These are phyloP conservation scores for Neria commutata DNA, from an alignment of 2,888 invertebrate species.

Conservation along the genomic window DNA sequence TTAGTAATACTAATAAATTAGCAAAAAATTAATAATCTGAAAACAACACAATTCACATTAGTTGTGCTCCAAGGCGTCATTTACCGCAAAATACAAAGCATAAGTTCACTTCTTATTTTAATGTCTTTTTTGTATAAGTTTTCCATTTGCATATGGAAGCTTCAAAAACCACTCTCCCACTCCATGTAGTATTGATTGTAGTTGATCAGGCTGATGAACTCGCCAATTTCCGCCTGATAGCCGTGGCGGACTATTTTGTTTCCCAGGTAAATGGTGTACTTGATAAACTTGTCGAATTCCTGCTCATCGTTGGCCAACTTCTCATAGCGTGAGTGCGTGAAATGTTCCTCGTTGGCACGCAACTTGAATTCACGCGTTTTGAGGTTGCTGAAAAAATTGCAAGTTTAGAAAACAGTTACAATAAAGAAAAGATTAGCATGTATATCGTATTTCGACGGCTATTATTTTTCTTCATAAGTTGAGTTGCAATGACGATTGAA, in stretches of 20 bases:
- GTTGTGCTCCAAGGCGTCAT: no score
- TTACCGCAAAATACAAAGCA: no score
- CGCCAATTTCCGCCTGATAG: constrained; percentile 60
- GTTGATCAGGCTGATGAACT: constrained; percentile 59
- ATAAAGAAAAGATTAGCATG: not conserved
- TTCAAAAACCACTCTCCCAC: no score
- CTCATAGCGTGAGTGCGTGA: constrained; percentile 56
- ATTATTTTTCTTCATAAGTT: not conserved
- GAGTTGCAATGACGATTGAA: not conserved
- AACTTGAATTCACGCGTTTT: constrained; percentile 51
- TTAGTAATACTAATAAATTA: no score
- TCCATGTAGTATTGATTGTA: constrained; percentile 57
- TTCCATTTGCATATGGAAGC: no score
- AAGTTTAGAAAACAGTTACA: not conserved
- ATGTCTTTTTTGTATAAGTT: no score
- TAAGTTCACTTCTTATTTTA: not conserved
- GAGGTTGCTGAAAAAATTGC: constrained; percentile 45
- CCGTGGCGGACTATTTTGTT: constrained; percentile 59
- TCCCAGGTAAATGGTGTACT: constrained; percentile 59
- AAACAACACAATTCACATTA: not conserved
- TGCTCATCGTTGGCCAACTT: constrained; percentile 53
- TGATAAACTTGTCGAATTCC: constrained; percentile 58
- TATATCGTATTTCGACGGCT: constrained; percentile 14
- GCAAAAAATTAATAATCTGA: no score
- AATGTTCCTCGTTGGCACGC: constrained; percentile 42